Percentiles rank a stretch among this genome's conserved stretches.
These are phyloP conservation scores for Portevinia maculata DNA, from an alignment of 2,888 invertebrate genomes.

Conservation along the genomic window DNA sequence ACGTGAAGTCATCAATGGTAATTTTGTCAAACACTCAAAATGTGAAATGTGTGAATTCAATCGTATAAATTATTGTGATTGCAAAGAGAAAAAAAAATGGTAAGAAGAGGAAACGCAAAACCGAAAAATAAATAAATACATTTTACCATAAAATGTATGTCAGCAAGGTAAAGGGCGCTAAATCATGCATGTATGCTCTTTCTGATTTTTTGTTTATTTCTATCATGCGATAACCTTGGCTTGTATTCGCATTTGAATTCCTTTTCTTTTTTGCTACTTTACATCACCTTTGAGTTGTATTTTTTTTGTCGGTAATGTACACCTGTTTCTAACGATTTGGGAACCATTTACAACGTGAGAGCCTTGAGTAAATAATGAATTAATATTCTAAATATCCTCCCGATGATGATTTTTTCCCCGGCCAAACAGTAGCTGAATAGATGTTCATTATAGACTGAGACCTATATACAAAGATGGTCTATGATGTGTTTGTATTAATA, in stretches of 20 bases:
- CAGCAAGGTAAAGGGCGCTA: slow-evolving; percentile 81
- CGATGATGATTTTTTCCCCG: not conserved
- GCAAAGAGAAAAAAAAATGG: slow-evolving; percentile 29
- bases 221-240: slow-evolving; percentile 75
- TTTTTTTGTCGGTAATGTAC: slow-evolving; percentile 47
- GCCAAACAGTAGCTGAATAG: not conserved
- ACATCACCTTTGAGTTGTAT: slow-evolving; percentile 52
- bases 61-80: slow-evolving; percentile 51
- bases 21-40: slow-evolving; percentile 44
- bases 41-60: slow-evolving; percentile 46
- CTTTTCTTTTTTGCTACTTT: slow-evolving; percentile 61
- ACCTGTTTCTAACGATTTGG: slow-evolving; percentile 39
- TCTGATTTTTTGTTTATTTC: slow-evolving; percentile 56
- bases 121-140: not conserved
- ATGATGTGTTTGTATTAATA: slow-evolving; percentile 8
- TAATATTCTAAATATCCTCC: not conserved
- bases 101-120: slow-evolving; percentile 28
- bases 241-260: slow-evolving; percentile 74
- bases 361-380: slow-evolving; percentile 19
- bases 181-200: slow-evolving; percentile 52
- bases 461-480: slow-evolving; percentile 15
- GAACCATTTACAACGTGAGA: slow-evolving; percentile 31
- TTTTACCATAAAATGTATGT: slow-evolving; percentile 81
- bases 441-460: slow-evolving; percentile 20
- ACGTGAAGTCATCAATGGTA: slow-evolving; percentile 55